Conservation (phyloP, 2,113 vertebrate genomes). For the Verasper variegatus region DNA sequence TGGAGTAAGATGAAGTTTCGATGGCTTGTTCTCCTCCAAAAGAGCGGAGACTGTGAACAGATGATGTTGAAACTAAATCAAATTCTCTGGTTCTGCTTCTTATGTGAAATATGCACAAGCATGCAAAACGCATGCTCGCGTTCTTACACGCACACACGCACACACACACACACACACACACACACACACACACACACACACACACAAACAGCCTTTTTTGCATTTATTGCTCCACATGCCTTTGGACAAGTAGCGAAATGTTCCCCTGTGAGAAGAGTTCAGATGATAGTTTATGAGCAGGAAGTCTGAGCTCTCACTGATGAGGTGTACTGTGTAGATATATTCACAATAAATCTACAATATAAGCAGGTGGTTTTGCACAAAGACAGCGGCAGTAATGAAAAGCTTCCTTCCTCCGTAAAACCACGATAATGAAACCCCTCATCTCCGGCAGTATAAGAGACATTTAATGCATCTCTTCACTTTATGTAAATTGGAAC, state of each 20-base stretch:
- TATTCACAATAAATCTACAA: neutral
- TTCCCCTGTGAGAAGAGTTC: neutral
- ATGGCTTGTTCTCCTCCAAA: neutral
- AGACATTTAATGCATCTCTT: neutral
- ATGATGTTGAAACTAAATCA: neutral
- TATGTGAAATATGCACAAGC: conserved; percentile 23
- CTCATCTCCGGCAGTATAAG: neutral
- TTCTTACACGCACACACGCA: neutral
- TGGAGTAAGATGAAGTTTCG: neutral
- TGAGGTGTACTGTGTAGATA: neutral
- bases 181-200: neutral
- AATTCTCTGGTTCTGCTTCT: neutral
- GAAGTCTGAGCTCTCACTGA: neutral
- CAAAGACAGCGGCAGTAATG: neutral
- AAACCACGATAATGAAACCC: neutral
- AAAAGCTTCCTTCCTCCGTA: neutral
- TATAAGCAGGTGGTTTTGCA: conserved; percentile 1
- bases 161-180: neutral
- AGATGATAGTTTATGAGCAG: neutral
- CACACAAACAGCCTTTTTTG: neutral
- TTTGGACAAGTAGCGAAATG: neutral
- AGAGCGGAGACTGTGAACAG: neutral
- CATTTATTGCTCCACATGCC: neutral
- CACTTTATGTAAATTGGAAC: neutral
- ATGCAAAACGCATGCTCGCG: neutral